Evolutionary conservation across 1,140 invertebrate genomes (phyloP).

Genomic region (Macrostomum lignano): DNA sequence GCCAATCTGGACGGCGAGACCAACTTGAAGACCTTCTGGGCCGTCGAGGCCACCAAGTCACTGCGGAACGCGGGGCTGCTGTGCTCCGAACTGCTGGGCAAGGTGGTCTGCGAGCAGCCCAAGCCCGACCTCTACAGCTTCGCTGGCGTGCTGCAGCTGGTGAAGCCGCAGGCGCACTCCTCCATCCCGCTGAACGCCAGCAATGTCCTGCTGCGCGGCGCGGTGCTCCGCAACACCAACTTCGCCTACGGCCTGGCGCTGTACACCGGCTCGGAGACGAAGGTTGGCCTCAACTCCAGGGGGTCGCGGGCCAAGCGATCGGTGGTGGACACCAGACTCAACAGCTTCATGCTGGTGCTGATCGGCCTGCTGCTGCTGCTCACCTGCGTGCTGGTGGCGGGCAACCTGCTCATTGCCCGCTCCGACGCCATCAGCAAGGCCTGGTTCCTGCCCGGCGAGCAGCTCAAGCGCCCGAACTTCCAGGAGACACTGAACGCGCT

Average conservation of each 20-base stretch:
- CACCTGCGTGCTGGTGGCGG: not conserved
- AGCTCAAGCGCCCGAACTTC: not conserved
- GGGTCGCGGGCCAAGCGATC: slow-evolving; percentile 46
- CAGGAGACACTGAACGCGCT: slow-evolving; percentile 29
- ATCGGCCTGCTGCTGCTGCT: slow-evolving; percentile 3
- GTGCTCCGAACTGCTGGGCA: too few species aligned
- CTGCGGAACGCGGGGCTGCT: too few species aligned
- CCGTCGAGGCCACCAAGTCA: slow-evolving; percentile 5
- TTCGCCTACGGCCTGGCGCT: slow-evolving; percentile 40
- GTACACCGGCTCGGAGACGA: slow-evolving; percentile 53
- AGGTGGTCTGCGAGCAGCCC: slow-evolving; percentile 31
- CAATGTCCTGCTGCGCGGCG: slow-evolving; percentile 46
- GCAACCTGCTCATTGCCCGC: not conserved
- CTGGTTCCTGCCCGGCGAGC: not conserved
- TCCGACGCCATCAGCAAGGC: not conserved
- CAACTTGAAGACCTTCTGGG: slow-evolving; percentile 31
- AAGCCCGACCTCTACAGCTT: slow-evolving; percentile 45
- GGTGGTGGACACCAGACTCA: slow-evolving; percentile 38
- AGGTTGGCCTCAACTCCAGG: slow-evolving; percentile 51
- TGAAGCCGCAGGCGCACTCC: slow-evolving; percentile 1
- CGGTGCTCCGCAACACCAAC: slow-evolving; percentile 48
- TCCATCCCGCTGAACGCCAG: slow-evolving; percentile 33
- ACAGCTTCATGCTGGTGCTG: slow-evolving; percentile 5
- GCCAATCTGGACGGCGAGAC: slow-evolving; percentile 81
- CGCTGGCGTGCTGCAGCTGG: slow-evolving; percentile 30